These are phyloP conservation scores for Falco peregrinus DNA, from an alignment of 2,797 vertebrate genomes.

Conservation along the genomic window DNA sequence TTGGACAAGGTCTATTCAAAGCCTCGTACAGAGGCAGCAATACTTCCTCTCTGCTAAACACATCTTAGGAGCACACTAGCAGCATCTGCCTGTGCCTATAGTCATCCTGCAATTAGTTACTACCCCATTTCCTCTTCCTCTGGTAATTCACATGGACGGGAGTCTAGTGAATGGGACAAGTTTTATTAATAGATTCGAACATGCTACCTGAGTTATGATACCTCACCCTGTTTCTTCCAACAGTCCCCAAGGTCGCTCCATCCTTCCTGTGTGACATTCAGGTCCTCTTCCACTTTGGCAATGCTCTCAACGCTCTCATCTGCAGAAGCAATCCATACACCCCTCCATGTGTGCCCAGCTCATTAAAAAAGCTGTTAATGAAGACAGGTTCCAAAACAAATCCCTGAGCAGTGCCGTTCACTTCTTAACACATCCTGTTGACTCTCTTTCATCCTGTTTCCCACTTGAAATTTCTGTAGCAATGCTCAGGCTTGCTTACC, in stretches of 20 bases:
- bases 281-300: neutral
- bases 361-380: neutral
- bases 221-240: neutral
- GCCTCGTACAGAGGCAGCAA: fast-evolving
- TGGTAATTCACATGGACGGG: neutral
- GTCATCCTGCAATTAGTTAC: neutral
- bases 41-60: constrained; percentile 4
- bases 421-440: neutral
- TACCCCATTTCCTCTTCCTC: constrained; percentile 13
- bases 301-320: neutral
- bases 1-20: neutral
- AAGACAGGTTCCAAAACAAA: neutral
- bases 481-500: neutral
- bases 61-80: neutral
- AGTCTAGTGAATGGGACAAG: neutral
- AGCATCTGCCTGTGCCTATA: neutral
- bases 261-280: neutral
- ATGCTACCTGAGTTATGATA: neutral
- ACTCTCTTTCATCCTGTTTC: neutral
- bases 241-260: neutral
- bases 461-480: neutral
- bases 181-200: neutral
- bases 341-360: neutral
- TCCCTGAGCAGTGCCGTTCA: neutral
- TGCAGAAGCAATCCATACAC: neutral